Percentiles rank a stretch among this genome's conserved stretches.
phyloP scores from a whole-genome alignment of 2,888 invertebrate genomes.

The Glyphotaelius pellucidus region DNA sequence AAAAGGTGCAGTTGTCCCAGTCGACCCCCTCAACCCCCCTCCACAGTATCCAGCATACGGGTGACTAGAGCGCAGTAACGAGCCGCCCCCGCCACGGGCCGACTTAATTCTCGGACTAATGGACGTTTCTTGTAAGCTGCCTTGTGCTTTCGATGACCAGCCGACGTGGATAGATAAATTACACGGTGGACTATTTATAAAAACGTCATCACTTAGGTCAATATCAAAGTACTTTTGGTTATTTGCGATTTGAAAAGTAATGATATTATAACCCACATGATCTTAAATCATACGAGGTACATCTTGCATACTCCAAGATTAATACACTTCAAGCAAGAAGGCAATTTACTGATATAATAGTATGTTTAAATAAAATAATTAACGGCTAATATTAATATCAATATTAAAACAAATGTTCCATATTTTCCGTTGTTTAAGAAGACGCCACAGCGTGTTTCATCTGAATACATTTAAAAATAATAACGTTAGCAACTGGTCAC shows the following conservation, averaged over 20 bases:
- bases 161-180: constrained; percentile 52
- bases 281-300: too few relatives aligned
- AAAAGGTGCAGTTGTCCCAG: not conserved
- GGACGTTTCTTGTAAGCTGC: constrained; percentile 65
- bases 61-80: constrained; percentile 49
- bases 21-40: not conserved
- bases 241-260: not conserved
- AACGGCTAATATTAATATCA: too few relatives aligned
- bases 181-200: constrained; percentile 7
- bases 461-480: too few relatives aligned
- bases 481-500: too few relatives aligned
- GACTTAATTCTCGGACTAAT: constrained; percentile 64
- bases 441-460: too few relatives aligned
- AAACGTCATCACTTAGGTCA: not conserved
- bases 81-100: constrained; percentile 23
- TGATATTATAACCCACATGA: not conserved
- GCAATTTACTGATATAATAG: too few relatives aligned
- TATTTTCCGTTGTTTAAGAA: too few relatives aligned
- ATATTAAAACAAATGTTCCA: too few relatives aligned
- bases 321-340: too few relatives aligned
- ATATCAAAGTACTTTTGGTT: not conserved
- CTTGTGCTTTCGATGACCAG: constrained; percentile 60
- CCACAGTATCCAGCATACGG: not conserved
- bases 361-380: too few relatives aligned
- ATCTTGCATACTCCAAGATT: too few relatives aligned